Base-by-base conservation (phyloP, 2,797 vertebrate genomes). In the Anabacerthia variegaticeps region DNA sequence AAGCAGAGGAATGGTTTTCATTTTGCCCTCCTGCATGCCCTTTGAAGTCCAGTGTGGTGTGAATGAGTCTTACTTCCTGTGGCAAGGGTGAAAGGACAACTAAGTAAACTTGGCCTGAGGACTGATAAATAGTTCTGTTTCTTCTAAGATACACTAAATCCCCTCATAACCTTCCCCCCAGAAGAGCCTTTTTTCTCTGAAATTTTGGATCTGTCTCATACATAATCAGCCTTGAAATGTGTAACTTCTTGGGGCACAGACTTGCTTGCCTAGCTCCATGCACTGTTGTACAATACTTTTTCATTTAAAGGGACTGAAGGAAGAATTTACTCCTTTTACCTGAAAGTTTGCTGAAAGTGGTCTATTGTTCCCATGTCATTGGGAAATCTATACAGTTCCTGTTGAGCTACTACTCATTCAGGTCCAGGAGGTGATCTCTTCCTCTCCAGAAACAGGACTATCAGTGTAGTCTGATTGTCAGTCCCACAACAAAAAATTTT, bases 31-130 rank as follows among this genome's bases (percentile, higher is more conserved):
- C 82, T 92, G 73, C 63, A 4, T 0, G 14, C 2, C 27, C 88
- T 94, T 95, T 95, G 92, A 96, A 96, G 84, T 94, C 65, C 67
- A 39, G 55, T 0, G 0, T 74, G 63, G 71, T 96, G 85, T 82
- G 65, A 94, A 82, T 92, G 89, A 96, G 93, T 11, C 83, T 56
- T 61, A 75, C 74, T 96, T 93, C 95, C 94, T 95, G 91, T 88
- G 86, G 93, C 83, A 88, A 59, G 80, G 89, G 88, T 82, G 89
- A 96, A 81, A 85, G 80, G 88, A 95, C 73, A 93, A 91, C 92
- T 95, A 81, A 86, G 54, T 94, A 92, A 95, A 96, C 83, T 92
- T 92, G 75, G 79, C 82, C 71, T 52, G 67, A 58, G 46, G 51
- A 65, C 3, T 89, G 81, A 75, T 79, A 92, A 82, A 92, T 54